phyloP scores from a whole-genome alignment of 2,888 invertebrate genomes.

The Neria commutata region DNA sequence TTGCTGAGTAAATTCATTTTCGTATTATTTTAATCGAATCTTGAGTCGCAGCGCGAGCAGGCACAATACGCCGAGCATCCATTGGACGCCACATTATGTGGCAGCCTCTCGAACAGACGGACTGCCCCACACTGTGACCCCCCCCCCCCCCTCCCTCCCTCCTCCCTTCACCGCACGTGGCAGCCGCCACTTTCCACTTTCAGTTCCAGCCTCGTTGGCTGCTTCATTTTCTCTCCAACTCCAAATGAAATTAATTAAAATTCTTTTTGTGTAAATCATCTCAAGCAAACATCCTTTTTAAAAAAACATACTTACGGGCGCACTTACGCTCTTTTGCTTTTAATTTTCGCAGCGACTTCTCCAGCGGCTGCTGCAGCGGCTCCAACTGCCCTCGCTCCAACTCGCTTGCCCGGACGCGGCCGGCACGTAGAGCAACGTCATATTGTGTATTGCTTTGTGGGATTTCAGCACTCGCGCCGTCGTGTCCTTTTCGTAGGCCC shows the following conservation, averaged over 20 bases:
- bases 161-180: not conserved
- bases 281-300: constrained; percentile 57
- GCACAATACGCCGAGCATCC: no score
- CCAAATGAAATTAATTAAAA: constrained; percentile 41
- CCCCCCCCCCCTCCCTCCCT: not conserved
- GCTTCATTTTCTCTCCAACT: not conserved
- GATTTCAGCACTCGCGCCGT: constrained; percentile 20
- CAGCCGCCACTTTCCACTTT: not conserved
- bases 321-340: not conserved
- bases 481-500: constrained; percentile 18
- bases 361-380: not conserved
- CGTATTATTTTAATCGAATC: no score
- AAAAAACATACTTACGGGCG: not conserved
- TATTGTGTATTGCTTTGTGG: no score
- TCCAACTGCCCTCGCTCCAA: not conserved
- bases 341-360: constrained; percentile 13
- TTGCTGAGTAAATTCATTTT: no score
- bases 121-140: not conserved
- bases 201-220: not conserved
- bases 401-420: no score
- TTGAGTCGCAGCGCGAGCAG: no score
- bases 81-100: no score
- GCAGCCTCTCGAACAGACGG: not conserved
- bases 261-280: constrained; percentile 47
- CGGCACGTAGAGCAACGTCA: no score